phyloP scores from a whole-genome alignment of 2,113 vertebrate genomes.

The Porphyrio hochstetteri region DNA sequence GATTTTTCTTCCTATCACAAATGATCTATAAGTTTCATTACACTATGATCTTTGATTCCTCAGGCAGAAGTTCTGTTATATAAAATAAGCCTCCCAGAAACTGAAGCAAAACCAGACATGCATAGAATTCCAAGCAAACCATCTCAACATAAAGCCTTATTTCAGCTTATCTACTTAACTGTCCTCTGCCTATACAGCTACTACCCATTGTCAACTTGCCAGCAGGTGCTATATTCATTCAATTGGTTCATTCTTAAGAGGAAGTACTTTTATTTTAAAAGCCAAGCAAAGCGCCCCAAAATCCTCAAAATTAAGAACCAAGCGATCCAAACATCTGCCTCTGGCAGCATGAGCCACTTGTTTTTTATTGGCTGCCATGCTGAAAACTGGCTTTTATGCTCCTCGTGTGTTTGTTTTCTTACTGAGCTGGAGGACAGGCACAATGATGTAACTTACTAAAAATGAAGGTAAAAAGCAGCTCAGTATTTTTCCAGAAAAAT shows the following conservation, averaged over 20 bases:
- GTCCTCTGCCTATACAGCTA: neutral
- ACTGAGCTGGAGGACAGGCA: neutral
- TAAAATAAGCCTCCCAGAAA: conserved; percentile 57
- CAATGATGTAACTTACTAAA: neutral
- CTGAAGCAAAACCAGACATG: conserved; percentile 54
- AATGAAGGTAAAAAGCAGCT: neutral
- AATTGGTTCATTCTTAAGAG: neutral
- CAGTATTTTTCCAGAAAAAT: neutral
- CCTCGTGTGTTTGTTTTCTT: neutral
- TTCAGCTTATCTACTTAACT: conserved; percentile 26
- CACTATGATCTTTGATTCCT: conserved; percentile 74
- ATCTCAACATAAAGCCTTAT: neutral
- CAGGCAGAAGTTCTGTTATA: conserved; percentile 62
- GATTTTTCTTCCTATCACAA: conserved; percentile 78
- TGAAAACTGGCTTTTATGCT: neutral
- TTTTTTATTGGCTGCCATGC: neutral
- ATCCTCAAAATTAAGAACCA: neutral
- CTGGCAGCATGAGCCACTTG: neutral
- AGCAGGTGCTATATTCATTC: neutral
- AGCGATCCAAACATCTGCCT: neutral
- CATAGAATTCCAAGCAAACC: conserved; percentile 10
- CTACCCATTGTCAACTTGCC: neutral
- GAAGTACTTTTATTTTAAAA: neutral
- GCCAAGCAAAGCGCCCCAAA: neutral
- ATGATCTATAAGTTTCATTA: conserved; percentile 84